Conservation (phyloP, 2,797 vertebrate species). For the Bradypus variegatus region DNA sequence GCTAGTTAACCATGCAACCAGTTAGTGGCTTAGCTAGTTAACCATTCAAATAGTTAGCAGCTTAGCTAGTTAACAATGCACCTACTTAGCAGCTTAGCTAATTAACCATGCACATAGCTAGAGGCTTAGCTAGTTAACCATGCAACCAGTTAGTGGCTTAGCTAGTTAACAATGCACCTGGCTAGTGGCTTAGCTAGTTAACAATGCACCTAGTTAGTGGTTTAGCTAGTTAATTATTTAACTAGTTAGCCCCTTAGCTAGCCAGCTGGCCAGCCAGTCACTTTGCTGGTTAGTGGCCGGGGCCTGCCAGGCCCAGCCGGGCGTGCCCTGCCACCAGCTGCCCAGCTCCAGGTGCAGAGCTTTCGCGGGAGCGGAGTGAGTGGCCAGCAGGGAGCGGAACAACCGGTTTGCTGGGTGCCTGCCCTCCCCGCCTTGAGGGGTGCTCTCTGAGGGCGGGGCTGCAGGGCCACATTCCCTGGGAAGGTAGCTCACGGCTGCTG, state of each 20-base stretch:
- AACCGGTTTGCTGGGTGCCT: slow-evolving; percentile 60
- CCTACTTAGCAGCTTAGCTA: neutral
- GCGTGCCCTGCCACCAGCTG: neutral
- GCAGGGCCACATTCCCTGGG: slow-evolving; percentile 53
- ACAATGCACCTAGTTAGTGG: neutral
- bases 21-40: neutral
- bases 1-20: neutral
- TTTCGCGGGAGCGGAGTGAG: neutral
- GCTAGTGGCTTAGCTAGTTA: neutral
- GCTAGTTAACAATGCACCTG: neutral
- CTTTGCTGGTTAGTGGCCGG: neutral
- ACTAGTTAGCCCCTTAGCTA: neutral
- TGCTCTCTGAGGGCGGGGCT: slow-evolving; percentile 21
- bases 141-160: neutral
- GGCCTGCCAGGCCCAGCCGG: neutral
- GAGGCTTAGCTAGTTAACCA: neutral
- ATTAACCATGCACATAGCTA: neutral
- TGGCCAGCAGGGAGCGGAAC: slow-evolving; percentile 11
- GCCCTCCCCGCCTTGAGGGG: neutral
- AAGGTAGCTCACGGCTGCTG: slow-evolving; percentile 62
- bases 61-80: neutral
- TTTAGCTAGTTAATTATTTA: neutral
- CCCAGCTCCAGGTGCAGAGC: neutral
- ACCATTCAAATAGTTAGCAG: neutral
- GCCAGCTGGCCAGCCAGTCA: no score